Evolutionary conservation across 2,797 vertebrate genomes (phyloP).

Genomic region (Hafferia zeledoni): DNA sequence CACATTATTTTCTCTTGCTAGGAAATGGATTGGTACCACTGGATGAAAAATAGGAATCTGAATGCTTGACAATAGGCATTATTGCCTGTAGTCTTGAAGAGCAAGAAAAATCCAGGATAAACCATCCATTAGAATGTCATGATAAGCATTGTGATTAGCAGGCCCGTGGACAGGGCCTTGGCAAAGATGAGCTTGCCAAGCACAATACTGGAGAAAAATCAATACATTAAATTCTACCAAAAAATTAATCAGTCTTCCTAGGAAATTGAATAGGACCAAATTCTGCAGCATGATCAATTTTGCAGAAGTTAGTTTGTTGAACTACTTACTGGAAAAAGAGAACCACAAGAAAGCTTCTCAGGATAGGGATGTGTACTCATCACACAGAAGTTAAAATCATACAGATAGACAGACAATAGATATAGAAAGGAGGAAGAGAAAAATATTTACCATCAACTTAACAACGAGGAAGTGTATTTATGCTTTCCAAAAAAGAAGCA

Average conservation of each 20-base stretch:
- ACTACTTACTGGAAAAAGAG: not conserved
- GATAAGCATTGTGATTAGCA: not conserved
- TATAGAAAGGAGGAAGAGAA: not conserved
- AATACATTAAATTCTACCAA: not conserved
- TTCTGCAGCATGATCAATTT: not conserved
- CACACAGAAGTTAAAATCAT: not conserved
- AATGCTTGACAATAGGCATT: not conserved
- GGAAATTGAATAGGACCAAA: not conserved
- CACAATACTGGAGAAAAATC: not conserved
- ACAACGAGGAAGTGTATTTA: not conserved
- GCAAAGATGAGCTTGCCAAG: not conserved
- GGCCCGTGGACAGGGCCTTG: not conserved
- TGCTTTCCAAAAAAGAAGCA: not conserved
- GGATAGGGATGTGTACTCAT: not conserved
- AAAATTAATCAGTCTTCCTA: not conserved
- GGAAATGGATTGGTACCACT: not conserved
- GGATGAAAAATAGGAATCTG: not conserved
- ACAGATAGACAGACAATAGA: not conserved
- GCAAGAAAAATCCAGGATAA: not conserved
- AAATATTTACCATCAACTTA: not conserved
- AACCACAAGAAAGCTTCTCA: not conserved
- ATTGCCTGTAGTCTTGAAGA: not conserved
- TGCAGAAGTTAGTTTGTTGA: not conserved
- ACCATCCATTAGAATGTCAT: not conserved
- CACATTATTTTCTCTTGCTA: not conserved